Percentiles rank a stretch among this genome's conserved stretches.
Conservation (phyloP, 2,888 invertebrate species). For the Xestia xanthographa region DNA sequence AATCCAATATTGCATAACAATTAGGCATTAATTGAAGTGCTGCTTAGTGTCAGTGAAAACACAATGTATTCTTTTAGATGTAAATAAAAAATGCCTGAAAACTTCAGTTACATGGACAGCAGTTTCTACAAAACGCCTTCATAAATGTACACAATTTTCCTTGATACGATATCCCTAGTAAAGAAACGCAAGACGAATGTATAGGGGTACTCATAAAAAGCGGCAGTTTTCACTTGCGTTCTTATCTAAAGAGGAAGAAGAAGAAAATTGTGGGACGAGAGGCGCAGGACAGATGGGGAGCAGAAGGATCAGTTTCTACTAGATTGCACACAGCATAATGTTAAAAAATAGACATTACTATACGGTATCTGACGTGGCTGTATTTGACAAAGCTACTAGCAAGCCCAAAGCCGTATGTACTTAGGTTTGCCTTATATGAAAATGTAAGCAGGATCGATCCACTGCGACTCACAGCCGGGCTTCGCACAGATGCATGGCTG, state of each 20-base stretch:
- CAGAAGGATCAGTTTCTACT: neutral
- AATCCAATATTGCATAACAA: neutral
- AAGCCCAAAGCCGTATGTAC: neutral
- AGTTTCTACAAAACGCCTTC: neutral
- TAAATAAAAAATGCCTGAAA: neutral
- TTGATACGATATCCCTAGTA: neutral
- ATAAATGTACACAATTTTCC: neutral
- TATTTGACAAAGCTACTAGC: neutral
- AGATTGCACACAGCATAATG: too few relatives aligned
- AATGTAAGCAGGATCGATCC: neutral
- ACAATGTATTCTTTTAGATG: neutral
- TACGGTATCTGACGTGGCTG: neutral
- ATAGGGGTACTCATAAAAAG: slow-evolving; percentile 14
- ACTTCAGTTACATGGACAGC: neutral
- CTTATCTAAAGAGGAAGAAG: slow-evolving; percentile 31
- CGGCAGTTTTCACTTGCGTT: slow-evolving; percentile 23
- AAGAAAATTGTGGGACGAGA: slow-evolving; percentile 40
- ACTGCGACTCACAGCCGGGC: neutral
- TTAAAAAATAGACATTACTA: too few relatives aligned
- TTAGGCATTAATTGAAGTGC: too few relatives aligned
- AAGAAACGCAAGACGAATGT: slow-evolving; percentile 4
- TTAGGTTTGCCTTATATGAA: neutral
- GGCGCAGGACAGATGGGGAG: fast-evolving
- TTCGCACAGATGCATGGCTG: too few relatives aligned
- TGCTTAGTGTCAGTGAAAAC: neutral